Conservation (phyloP, 1,140 invertebrate species). For the Sipha flava region DNA sequence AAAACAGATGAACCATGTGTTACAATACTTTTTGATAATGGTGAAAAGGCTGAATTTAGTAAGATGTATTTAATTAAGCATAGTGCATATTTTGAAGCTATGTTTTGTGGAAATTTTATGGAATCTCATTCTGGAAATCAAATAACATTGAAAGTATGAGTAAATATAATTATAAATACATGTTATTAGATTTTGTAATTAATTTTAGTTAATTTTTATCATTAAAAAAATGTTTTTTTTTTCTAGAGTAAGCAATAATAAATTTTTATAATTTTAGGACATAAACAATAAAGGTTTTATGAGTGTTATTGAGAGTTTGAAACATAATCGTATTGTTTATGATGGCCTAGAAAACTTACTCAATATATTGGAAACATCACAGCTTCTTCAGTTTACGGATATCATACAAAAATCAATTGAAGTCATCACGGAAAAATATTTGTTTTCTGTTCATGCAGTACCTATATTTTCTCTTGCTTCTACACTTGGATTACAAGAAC, state of each 20-base stretch:
- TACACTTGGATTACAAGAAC: neutral
- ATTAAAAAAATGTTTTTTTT: neutral
- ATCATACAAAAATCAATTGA: neutral
- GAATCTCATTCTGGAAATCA: neutral
- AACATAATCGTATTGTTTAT: neutral
- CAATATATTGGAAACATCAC: neutral
- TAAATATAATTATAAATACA: too few species aligned
- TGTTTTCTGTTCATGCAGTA: neutral
- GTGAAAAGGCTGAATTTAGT: neutral
- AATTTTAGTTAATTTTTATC: too few species aligned
- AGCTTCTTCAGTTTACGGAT: neutral
- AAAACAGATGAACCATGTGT: neutral
- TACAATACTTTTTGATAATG: neutral
- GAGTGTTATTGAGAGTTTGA: neutral
- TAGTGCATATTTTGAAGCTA: neutral
- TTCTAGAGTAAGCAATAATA: too few species aligned
- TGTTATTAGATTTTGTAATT: too few species aligned
- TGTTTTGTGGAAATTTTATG: neutral
- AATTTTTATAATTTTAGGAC: neutral
- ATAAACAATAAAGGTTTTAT: neutral
- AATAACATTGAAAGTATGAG: too few species aligned
- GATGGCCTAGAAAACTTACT: neutral
- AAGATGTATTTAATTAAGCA: neutral
- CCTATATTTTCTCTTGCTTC: neutral
- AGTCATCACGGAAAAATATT: neutral